These are phyloP conservation scores for Patiria pectinifera DNA, from an alignment of 53 echinoderm and acorn worm species.

Conservation along the genomic window DNA sequence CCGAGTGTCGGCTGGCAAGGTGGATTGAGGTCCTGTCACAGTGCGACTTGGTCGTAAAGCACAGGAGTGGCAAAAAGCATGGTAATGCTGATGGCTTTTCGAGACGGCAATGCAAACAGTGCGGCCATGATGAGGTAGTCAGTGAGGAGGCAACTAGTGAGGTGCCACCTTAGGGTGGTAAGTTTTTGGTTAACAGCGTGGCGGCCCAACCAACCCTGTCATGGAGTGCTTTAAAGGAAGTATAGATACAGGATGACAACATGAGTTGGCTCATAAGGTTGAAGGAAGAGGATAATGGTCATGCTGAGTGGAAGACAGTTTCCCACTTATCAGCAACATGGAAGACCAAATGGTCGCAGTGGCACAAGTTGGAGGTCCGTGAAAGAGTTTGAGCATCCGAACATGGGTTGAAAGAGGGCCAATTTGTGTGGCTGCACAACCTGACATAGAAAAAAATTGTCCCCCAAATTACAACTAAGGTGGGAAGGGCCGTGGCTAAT, in stretches of 20 bases:
- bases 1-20: no score
- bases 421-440: slow-evolving; percentile 50
- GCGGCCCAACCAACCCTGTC: not conserved
- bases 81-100: no score
- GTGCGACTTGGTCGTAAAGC: no score
- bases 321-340: slow-evolving; percentile 1
- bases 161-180: not conserved
- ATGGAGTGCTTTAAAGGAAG: not conserved
- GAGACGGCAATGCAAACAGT: no score
- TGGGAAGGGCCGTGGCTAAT: slow-evolving; percentile 42
- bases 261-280: slow-evolving; percentile 10
- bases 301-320: no score
- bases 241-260: not conserved
- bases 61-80: no score
- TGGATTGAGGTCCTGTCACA: no score
- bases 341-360: not conserved
- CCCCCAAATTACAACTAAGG: slow-evolving; percentile 34
- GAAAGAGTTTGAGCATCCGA: not conserved
- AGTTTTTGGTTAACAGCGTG: not conserved
- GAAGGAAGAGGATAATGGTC: not conserved
- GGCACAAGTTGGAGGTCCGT: not conserved
- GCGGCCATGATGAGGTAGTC: no score
- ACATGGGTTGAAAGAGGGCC: slow-evolving; percentile 10
- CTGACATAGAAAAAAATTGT: slow-evolving; percentile 11
- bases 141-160: not conserved